Percentiles rank a stretch among this genome's conserved stretches.
Evolutionary conservation across 2,113 vertebrate genomes (phyloP).

Genomic region (Rallus limicola): DNA sequence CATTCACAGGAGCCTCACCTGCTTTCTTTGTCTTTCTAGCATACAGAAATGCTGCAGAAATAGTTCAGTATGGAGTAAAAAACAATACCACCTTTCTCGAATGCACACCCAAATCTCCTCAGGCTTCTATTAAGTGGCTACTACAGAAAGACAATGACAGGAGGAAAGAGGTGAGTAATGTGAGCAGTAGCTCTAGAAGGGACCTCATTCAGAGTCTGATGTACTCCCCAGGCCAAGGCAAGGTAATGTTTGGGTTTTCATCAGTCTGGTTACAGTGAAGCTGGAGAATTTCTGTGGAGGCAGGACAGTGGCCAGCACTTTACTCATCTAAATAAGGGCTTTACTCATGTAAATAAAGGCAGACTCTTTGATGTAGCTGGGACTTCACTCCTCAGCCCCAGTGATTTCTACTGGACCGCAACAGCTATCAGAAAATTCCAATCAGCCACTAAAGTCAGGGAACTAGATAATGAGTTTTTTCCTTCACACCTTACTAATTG

Average conservation of each 20-base stretch:
- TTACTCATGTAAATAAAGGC: background rate
- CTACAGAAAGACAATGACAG: slow-evolving; percentile 95
- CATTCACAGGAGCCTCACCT: background rate
- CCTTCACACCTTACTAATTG: background rate
- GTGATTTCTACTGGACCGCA: background rate
- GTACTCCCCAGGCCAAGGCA: rapidly evolving
- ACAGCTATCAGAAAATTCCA: background rate
- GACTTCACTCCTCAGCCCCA: background rate
- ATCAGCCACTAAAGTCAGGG: background rate
- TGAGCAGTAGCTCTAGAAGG: background rate
- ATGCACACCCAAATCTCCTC: slow-evolving; percentile 92
- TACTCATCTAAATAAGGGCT: background rate
- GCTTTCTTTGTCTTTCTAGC: slow-evolving; percentile 72
- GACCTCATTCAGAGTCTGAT: background rate
- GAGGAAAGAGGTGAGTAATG: slow-evolving; percentile 90
- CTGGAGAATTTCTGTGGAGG: background rate
- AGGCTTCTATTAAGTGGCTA: slow-evolving; percentile 93
- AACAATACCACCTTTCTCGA: slow-evolving; percentile 98
- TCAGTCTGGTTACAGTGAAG: background rate
- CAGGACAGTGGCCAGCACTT: background rate
- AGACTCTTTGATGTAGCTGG: background rate
- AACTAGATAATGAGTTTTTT: slow-evolving; percentile 3
- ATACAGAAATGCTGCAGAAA: slow-evolving; percentile 94
- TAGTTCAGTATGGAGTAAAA: slow-evolving; percentile 92
- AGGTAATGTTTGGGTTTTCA: background rate